Evolutionary conservation across 2,888 invertebrate species (phyloP).

Genomic region (Eilema griseolum): DNA sequence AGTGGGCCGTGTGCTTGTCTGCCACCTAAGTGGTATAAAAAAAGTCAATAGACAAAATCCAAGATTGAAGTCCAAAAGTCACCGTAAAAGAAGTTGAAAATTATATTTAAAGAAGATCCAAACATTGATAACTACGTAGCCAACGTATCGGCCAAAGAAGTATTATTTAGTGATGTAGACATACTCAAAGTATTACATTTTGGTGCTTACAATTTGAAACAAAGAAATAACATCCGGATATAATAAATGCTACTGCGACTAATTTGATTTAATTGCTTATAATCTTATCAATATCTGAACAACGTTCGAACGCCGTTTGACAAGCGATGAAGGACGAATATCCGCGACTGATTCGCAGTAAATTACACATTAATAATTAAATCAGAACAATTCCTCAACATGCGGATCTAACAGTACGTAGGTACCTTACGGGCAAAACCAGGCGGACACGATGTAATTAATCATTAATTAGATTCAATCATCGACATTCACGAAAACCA

Average conservation of each 20-base stretch:
- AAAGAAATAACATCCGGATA: conserved; percentile 19
- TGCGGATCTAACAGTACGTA: conserved; percentile 70
- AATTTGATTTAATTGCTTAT: conserved; percentile 30
- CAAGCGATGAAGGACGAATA: conserved; percentile 62
- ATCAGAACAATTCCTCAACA: conserved; percentile 73
- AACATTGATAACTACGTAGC: no score
- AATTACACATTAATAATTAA: conserved; percentile 79
- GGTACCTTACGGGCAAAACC: conserved; percentile 49
- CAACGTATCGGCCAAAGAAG: neutral
- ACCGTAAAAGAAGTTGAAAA: no score
- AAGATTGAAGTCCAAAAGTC: no score
- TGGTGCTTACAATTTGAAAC: conserved; percentile 7
- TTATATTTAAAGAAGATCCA: no score
- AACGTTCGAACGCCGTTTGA: conserved; percentile 60
- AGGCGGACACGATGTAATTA: conserved; percentile 51
- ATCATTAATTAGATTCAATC: conserved; percentile 50
- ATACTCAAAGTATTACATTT: neutral
- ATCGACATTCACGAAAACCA: conserved; percentile 40
- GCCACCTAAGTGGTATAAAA: no score
- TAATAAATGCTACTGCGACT: conserved; percentile 5
- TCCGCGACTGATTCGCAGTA: conserved; percentile 79
- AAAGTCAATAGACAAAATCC: no score
- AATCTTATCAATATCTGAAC: conserved; percentile 59
- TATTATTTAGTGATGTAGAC: neutral
- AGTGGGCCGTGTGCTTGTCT: no score